phyloP scores from a whole-genome alignment of 1,140 invertebrate genomes.

The Lordiphosa collinella region DNA sequence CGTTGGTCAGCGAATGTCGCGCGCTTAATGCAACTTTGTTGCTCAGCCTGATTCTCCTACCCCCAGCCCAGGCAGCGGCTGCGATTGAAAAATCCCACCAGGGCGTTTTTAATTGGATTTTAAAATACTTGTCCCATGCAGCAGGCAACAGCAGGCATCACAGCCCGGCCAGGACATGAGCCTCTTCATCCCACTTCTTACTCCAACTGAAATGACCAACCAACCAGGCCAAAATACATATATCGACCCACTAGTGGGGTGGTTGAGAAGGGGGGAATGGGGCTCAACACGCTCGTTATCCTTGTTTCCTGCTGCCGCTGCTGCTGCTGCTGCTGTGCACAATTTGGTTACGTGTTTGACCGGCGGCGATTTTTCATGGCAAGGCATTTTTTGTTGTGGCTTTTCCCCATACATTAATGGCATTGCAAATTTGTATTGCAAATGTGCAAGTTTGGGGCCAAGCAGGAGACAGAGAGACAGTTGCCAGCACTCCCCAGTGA shows the following conservation, averaged over 20 bases:
- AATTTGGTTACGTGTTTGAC: slow-evolving; percentile 77
- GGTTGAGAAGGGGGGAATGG: slow-evolving; percentile 16
- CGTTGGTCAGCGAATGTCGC: slow-evolving; percentile 60
- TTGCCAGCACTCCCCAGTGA: not conserved
- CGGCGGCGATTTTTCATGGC: slow-evolving; percentile 72
- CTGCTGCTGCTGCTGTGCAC: slow-evolving; percentile 28
- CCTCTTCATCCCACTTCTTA: slow-evolving; percentile 12
- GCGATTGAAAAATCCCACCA: slow-evolving; percentile 72
- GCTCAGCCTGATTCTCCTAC: slow-evolving; percentile 42
- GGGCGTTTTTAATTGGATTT: slow-evolving; percentile 76
- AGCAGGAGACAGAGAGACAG: not conserved
- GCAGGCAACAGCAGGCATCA: slow-evolving; percentile 66
- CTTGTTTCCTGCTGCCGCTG: slow-evolving; percentile 48
- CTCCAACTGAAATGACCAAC: slow-evolving; percentile 29
- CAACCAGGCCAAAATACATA: slow-evolving; percentile 44
- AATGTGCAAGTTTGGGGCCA: slow-evolving; percentile 9
- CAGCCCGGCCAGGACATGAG: slow-evolving; percentile 32
- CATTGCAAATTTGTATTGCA: slow-evolving; percentile 13
- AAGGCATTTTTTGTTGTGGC: slow-evolving; percentile 24
- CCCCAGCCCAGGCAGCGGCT: slow-evolving; percentile 33
- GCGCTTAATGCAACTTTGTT: slow-evolving; percentile 76
- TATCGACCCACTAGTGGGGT: slow-evolving; percentile 57
- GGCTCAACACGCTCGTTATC: slow-evolving; percentile 76
- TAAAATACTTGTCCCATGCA: slow-evolving; percentile 73
- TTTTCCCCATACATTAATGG: slow-evolving; percentile 9